These are phyloP conservation scores for Spongilla lacustris DNA, from an alignment of 37 sponge, comb jelly and placozoan genomes.

Conservation along the genomic window DNA sequence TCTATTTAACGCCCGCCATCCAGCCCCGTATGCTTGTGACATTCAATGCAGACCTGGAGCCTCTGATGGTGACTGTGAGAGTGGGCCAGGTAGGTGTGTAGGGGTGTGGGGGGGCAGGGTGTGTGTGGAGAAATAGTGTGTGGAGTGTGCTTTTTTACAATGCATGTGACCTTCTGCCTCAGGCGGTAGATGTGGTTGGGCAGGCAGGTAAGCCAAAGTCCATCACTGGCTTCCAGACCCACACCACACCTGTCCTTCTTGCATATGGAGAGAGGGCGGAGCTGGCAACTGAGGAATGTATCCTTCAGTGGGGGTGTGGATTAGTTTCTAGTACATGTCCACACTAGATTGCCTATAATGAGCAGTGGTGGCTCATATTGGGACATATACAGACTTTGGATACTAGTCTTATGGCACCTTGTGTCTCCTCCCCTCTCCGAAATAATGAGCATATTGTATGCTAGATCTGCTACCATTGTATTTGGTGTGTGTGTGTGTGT, in stretches of 20 bases:
- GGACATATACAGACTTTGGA: too few species aligned
- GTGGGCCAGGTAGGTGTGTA: conserved; percentile 91
- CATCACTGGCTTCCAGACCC: conserved; percentile 96
- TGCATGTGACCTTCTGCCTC: background rate
- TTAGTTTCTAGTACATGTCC: too few species aligned
- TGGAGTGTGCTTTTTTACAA: background rate
- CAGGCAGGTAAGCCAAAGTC: conserved; percentile 94
- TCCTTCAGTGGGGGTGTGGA: too few species aligned
- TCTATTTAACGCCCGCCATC: conserved; percentile 91
- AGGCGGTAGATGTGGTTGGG: conserved; percentile 95
- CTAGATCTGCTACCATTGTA: too few species aligned
- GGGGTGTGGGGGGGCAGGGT: conserved; percentile 24
- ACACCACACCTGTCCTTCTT: conserved; percentile 94
- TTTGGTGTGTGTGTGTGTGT: too few species aligned
- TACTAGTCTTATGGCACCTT: too few species aligned
- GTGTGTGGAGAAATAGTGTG: too few species aligned
- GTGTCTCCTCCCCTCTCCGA: too few species aligned
- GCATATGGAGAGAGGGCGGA: conserved; percentile 96
- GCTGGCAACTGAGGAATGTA: conserved; percentile 94
- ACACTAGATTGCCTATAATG: too few species aligned
- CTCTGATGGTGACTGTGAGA: conserved; percentile 90
- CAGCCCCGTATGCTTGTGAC: conserved; percentile 99
- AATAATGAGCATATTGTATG: too few species aligned
- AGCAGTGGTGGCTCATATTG: too few species aligned
- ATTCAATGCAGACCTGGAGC: conserved; percentile 79